Percentiles rank a stretch among this genome's conserved stretches.
These are phyloP conservation scores for Andrena praecox DNA, from an alignment of 2,888 invertebrate species.

Conservation along the genomic window DNA sequence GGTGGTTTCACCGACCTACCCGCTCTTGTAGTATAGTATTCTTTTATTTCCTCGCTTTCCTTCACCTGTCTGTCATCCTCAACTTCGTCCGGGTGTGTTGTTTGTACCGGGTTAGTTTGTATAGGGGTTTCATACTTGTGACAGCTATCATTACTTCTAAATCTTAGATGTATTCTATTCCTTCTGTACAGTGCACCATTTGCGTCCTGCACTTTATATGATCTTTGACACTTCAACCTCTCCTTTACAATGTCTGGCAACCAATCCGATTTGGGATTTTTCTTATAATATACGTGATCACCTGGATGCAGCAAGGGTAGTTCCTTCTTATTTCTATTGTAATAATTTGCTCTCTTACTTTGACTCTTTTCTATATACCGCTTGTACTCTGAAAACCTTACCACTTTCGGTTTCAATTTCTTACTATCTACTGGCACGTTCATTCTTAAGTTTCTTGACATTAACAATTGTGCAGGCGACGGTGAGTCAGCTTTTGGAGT, in stretches of 20 bases:
- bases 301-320: background rate
- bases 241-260: background rate
- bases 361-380: background rate
- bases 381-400: background rate
- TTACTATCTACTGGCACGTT: background rate
- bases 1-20: constrained; percentile 1
- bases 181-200: background rate
- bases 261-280: background rate
- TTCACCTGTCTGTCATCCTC: background rate
- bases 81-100: background rate
- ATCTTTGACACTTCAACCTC: background rate
- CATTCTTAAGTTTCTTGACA: background rate
- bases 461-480: background rate
- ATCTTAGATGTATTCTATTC: background rate
- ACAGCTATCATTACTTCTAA: background rate
- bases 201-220: background rate
- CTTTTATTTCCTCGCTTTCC: background rate
- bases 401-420: background rate
- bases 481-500: background rate
- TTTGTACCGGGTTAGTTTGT: background rate
- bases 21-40: background rate
- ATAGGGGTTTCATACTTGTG: background rate
- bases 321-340: background rate
- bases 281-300: background rate
- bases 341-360: background rate